phyloP scores from a whole-genome alignment of 2,888 invertebrate species.

The Rhagonycha fulva region DNA sequence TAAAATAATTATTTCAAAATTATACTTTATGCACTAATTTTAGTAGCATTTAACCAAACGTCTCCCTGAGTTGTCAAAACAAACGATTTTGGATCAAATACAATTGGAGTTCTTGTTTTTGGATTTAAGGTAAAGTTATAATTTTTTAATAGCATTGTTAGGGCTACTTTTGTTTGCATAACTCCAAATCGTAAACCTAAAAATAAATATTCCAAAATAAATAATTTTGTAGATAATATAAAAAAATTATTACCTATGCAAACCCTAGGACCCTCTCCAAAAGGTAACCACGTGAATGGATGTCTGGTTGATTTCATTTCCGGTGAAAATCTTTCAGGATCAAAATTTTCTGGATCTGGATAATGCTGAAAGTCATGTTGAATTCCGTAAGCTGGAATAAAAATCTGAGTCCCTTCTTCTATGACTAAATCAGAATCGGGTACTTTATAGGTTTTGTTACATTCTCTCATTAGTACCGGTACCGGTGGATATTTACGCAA shows the following conservation, averaged over 20 bases:
- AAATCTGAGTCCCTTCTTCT: constrained; percentile 6
- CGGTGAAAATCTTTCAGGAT: constrained; percentile 13
- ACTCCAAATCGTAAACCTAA: neutral
- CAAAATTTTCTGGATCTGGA: constrained; percentile 8
- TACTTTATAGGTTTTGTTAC: constrained; percentile 4
- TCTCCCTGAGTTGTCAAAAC: neutral
- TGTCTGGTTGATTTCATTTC: neutral
- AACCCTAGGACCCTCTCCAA: neutral
- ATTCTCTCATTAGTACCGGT: neutral
- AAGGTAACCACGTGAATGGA: constrained; percentile 2
- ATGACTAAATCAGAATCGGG: neutral
- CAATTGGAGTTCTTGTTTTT: neutral
- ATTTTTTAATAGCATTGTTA: neutral
- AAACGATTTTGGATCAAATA: neutral
- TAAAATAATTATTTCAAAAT: no score
- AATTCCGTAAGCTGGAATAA: constrained; percentile 4
- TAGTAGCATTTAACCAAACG: neutral
- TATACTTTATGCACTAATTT: neutral
- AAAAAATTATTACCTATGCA: constrained; percentile 4
- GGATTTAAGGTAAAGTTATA: neutral
- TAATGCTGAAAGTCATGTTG: neutral
- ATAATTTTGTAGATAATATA: neutral
- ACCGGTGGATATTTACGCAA: constrained; percentile 11
- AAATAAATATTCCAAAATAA: neutral
- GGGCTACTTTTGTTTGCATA: neutral